Evolutionary conservation across 2,797 vertebrate species (phyloP).

Genomic region (Sciurus carolinensis): DNA sequence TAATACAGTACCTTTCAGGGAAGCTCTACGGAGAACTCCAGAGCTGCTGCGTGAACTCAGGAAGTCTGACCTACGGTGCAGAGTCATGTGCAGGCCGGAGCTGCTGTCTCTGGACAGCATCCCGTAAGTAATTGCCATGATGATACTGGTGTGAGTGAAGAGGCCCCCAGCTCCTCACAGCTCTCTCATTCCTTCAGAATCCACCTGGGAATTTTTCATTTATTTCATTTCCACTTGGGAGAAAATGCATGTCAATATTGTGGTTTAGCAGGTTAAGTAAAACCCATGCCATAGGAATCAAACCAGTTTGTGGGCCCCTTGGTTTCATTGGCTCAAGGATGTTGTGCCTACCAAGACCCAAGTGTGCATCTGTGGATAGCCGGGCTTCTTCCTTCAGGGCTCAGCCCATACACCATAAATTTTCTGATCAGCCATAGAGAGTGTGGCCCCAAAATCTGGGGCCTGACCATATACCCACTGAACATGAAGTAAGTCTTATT

Average conservation of each 20-base stretch:
- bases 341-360: background rate
- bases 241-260: background rate
- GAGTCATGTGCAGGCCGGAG: background rate
- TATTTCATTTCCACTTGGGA: background rate
- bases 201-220: too few relatives aligned
- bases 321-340: background rate
- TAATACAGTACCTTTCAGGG: too few relatives aligned
- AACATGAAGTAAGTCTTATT: background rate
- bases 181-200: background rate
- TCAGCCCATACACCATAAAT: background rate
- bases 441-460: too few relatives aligned
- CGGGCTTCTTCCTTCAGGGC: background rate
- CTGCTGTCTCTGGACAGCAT: background rate
- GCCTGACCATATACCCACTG: too few relatives aligned
- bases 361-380: background rate
- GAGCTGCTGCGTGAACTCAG: background rate
- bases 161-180: too few relatives aligned
- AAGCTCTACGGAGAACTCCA: background rate
- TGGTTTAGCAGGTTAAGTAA: background rate
- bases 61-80: accelerated
- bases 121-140: too few relatives aligned
- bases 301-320: background rate
- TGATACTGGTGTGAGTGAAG: background rate
- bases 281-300: background rate
- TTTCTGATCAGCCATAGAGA: background rate